These are phyloP conservation scores for Anthonomus grandis DNA, from an alignment of 1,140 invertebrate genomes.

Conservation along the genomic window DNA sequence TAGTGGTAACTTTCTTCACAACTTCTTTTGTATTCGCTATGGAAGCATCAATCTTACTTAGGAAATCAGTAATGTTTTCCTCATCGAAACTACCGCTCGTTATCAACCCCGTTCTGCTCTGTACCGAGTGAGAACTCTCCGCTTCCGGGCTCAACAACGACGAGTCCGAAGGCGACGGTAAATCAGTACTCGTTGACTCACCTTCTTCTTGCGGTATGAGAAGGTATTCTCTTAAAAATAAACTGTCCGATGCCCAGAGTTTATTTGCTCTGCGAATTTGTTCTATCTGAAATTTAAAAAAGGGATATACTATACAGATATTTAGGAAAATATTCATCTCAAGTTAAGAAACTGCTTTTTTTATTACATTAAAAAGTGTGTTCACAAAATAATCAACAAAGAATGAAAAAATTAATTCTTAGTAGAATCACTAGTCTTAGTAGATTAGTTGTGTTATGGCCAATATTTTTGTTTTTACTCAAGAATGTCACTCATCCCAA, in stretches of 20 bases:
- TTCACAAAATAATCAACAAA: too few relatives aligned
- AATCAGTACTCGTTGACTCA: slow-evolving; percentile 23
- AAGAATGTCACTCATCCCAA: too few relatives aligned
- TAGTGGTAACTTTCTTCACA: slow-evolving; percentile 74
- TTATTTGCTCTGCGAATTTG: slow-evolving; percentile 84
- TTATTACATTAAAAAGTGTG: background rate
- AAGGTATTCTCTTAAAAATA: slow-evolving; percentile 78
- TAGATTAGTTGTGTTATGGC: too few relatives aligned
- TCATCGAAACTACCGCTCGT: slow-evolving; percentile 51
- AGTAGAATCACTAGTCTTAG: too few relatives aligned
- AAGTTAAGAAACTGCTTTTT: background rate
- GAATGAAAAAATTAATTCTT: too few relatives aligned
- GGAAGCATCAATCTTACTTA: slow-evolving; percentile 81
- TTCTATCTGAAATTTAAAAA: slow-evolving; percentile 67
- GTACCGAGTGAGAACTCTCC: slow-evolving; percentile 1
- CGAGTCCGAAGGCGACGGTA: slow-evolving; percentile 17
- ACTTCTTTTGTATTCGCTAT: slow-evolving; percentile 81
- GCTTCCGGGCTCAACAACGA: slow-evolving; percentile 18
- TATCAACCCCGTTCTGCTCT: slow-evolving; percentile 10
- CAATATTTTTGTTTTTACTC: too few relatives aligned
- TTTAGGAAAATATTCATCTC: too few relatives aligned
- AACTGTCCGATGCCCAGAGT: slow-evolving; percentile 84
- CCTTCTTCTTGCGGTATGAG: slow-evolving; percentile 62
- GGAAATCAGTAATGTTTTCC: slow-evolving; percentile 72
- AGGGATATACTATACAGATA: slow-evolving; percentile 22